These are phyloP conservation scores for Epinotia nisella DNA, from an alignment of 2,888 invertebrate species.

Conservation along the genomic window DNA sequence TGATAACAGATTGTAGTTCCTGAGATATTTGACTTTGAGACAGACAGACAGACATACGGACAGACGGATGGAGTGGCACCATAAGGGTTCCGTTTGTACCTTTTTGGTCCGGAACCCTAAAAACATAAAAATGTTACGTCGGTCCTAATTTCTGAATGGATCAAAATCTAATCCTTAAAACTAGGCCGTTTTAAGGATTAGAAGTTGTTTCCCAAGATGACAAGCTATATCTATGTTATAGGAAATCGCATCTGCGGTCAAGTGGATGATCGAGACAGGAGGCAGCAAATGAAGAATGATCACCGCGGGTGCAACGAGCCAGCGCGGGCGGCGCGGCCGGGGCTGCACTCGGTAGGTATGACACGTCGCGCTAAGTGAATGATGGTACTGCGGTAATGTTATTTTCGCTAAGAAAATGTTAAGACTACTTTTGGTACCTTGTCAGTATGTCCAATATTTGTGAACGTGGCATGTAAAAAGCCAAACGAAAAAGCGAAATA, in stretches of 20 bases:
- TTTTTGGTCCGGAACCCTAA: too few species aligned
- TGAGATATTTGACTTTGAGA: too few species aligned
- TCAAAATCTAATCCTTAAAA: too few species aligned
- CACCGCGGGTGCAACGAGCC: constrained; percentile 64
- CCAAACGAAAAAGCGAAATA: too few species aligned
- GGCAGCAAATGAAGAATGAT: constrained; percentile 82
- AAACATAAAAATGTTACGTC: too few species aligned
- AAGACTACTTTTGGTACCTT: neutral
- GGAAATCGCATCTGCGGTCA: constrained; percentile 56
- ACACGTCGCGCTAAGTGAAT: constrained; percentile 78
- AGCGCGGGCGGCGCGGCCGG: constrained; percentile 49
- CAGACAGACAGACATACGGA: too few species aligned
- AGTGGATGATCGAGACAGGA: constrained; percentile 64
- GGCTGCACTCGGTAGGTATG: constrained; percentile 62
- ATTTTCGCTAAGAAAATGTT: constrained; percentile 29
- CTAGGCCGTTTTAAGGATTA: too few species aligned
- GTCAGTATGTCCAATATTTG: neutral
- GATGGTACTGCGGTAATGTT: constrained; percentile 58
- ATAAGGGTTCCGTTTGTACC: too few species aligned
- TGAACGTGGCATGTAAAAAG: neutral
- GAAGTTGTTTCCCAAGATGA: neutral
- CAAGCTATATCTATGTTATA: neutral
- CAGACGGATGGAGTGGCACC: too few species aligned
- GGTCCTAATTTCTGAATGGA: too few species aligned
- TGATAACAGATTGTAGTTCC: too few species aligned